Conservation (phyloP, 2,113 vertebrate genomes). For the Rhabdomys dilectus region DNA sequence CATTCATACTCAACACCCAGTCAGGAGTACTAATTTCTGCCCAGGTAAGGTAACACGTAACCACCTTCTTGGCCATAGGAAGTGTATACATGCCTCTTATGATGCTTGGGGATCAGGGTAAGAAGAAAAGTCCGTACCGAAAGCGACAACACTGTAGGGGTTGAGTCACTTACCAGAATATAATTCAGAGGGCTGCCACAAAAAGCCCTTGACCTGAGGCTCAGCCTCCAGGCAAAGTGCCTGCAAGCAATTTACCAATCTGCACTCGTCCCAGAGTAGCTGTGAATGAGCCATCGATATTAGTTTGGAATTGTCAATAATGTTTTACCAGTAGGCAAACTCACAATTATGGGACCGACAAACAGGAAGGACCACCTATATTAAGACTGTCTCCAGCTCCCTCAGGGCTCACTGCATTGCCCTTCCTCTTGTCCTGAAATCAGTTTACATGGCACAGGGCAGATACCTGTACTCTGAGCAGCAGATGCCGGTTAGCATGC, state of each 20-base stretch:
- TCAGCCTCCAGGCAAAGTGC: not conserved
- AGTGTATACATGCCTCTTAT: not conserved
- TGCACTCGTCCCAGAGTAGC: no score
- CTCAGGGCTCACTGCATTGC: not conserved
- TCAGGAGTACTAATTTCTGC: not conserved
- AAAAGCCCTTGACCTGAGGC: not conserved
- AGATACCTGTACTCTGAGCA: slow-evolving; percentile 96
- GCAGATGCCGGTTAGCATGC: slow-evolving; percentile 95
- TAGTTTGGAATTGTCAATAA: not conserved
- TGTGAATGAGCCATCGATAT: accelerated
- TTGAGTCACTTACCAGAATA: not conserved
- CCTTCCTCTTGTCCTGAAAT: no score
- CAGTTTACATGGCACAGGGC: not conserved
- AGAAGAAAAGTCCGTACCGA: not conserved
- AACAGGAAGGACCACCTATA: not conserved
- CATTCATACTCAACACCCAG: not conserved
- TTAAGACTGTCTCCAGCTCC: not conserved
- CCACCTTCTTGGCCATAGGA: not conserved
- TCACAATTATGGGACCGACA: not conserved
- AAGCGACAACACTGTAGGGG: not conserved
- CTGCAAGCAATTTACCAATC: no score
- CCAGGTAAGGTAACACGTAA: not conserved
- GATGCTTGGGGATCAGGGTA: not conserved
- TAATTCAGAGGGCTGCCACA: not conserved
- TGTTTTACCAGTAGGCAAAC: not conserved